These are phyloP conservation scores for Dipodomys ordii DNA, from an alignment of 2,113 vertebrate species.

Conservation along the genomic window DNA sequence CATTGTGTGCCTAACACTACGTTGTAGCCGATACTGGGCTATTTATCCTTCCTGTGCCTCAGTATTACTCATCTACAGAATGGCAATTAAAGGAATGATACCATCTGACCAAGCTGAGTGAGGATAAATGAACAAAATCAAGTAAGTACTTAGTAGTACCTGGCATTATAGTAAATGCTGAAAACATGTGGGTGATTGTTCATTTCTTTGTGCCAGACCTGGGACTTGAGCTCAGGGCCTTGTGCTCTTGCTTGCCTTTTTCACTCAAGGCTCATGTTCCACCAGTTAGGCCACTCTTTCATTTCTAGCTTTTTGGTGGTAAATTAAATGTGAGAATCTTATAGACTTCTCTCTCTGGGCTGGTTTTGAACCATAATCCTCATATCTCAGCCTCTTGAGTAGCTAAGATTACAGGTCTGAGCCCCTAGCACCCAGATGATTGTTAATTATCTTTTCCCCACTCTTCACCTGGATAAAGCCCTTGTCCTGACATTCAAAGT, in stretches of 20 bases:
- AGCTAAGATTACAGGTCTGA: no score
- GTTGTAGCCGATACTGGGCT: background rate
- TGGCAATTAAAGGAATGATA: slow-evolving; percentile 14
- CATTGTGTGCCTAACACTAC: background rate
- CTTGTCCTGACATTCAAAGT: slow-evolving; percentile 38
- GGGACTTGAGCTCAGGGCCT: no score
- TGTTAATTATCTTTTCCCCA: background rate
- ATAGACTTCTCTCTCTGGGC: no score
- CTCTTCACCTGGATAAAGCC: background rate
- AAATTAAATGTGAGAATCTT: no score
- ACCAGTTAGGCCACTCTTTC: no score
- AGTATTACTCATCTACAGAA: slow-evolving; percentile 49
- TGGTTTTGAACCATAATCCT: no score
- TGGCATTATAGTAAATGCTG: slow-evolving; percentile 33
- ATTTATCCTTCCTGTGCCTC: background rate
- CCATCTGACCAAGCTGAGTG: background rate
- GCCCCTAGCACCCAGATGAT: background rate
- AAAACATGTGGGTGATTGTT: slow-evolving; percentile 35
- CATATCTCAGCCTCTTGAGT: no score
- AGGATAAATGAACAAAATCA: slow-evolving; percentile 40
- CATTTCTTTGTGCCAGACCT: background rate
- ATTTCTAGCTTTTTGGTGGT: no score
- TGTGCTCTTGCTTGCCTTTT: no score
- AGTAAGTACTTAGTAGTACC: slow-evolving; percentile 3
- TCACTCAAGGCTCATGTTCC: no score